Percentiles rank a stretch among this genome's conserved stretches.
These are phyloP conservation scores for Bagarius yarrelli DNA, from an alignment of 2,113 vertebrate genomes.

Conservation along the genomic window DNA sequence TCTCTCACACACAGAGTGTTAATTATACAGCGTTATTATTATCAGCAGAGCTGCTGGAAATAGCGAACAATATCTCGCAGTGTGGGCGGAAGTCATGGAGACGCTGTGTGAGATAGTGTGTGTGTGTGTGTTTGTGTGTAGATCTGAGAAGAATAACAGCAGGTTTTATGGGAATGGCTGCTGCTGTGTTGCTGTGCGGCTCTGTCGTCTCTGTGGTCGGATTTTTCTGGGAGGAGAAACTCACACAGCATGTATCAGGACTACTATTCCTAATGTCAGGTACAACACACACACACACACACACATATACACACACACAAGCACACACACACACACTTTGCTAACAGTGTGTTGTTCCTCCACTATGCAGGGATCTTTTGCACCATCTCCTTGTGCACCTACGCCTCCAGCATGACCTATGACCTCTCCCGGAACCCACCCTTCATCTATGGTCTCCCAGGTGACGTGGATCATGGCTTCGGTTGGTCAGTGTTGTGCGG, in stretches of 20 bases:
- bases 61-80: constrained; percentile 33
- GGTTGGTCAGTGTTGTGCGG: constrained; percentile 84
- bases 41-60: constrained; percentile 38
- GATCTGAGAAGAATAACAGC: constrained; percentile 79
- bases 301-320: not conserved
- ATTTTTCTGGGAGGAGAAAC: constrained; percentile 84
- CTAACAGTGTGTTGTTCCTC: not conserved
- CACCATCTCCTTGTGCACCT: constrained; percentile 84
- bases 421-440: constrained; percentile 81
- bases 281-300: constrained; percentile 48
- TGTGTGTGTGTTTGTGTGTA: constrained; percentile 51
- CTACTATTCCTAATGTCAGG: constrained; percentile 88
- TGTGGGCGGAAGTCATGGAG: constrained; percentile 56
- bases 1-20: constrained; percentile 8
- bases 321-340: constrained; percentile 29
- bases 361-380: constrained; percentile 79
- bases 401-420: constrained; percentile 81
- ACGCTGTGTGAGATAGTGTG: constrained; percentile 37
- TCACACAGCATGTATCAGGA: constrained; percentile 80
- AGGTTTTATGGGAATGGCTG: constrained; percentile 81
- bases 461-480: constrained; percentile 80
- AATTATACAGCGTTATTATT: constrained; percentile 41
- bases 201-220: constrained; percentile 76
- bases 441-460: constrained; percentile 80
- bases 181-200: constrained; percentile 78